These are phyloP conservation scores for Heteractis magnifica DNA, from an alignment of 92 coral and sea anemone genomes.

Conservation along the genomic window DNA sequence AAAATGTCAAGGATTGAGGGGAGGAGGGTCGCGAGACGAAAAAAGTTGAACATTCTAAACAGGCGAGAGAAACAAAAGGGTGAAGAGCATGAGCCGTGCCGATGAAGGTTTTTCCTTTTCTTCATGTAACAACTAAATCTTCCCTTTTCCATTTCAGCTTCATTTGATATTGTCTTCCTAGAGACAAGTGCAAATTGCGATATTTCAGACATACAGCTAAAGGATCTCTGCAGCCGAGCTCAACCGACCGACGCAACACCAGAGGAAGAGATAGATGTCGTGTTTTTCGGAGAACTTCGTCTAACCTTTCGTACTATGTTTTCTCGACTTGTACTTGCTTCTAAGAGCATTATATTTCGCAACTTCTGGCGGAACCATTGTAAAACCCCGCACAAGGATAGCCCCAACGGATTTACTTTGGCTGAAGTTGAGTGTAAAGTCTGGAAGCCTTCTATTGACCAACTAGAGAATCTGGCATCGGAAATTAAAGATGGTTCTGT, in stretches of 20 bases:
- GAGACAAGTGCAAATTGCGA: conserved; percentile 16
- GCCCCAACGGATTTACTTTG: conserved; percentile 37
- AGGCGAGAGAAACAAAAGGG: too few relatives aligned
- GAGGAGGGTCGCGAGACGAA: too few relatives aligned
- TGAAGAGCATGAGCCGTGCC: too few relatives aligned
- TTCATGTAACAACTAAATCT: neutral
- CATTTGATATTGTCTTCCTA: conserved; percentile 23
- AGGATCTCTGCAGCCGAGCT: conserved; percentile 46
- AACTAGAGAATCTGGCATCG: conserved; percentile 22
- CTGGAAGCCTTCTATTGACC: conserved; percentile 46
- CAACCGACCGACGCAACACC: neutral
- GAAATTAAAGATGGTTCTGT: conserved; percentile 30
- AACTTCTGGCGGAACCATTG: conserved; percentile 57
- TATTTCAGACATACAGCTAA: conserved; percentile 21
- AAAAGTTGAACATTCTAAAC: too few relatives aligned
- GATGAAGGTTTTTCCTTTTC: too few relatives aligned
- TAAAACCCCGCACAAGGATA: conserved; percentile 40
- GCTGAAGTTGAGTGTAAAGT: conserved; percentile 41
- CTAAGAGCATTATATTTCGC: conserved; percentile 49
- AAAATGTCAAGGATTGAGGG: too few relatives aligned
- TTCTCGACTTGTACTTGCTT: conserved; percentile 27
- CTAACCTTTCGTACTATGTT: conserved; percentile 21
- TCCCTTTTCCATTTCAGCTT: neutral
- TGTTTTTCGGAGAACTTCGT: conserved; percentile 40
- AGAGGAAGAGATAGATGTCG: conserved; percentile 27